Percentiles rank a stretch among this genome's conserved stretches.
Evolutionary conservation across 2,113 vertebrate species (phyloP).

Genomic region (Pantherophis guttatus): DNA sequence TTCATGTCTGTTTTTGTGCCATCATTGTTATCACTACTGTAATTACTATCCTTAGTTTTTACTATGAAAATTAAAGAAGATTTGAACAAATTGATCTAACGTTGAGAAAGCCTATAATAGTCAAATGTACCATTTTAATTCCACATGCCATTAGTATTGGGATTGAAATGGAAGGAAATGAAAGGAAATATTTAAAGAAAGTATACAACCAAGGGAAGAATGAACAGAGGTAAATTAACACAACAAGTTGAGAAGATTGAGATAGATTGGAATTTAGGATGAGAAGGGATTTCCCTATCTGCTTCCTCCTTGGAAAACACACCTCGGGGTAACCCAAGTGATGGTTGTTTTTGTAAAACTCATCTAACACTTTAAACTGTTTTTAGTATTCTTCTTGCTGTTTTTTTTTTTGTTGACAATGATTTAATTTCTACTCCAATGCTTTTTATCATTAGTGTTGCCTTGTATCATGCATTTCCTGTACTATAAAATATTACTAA

Average conservation of each 20-base stretch:
- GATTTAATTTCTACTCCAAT: background rate
- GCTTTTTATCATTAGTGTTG: background rate
- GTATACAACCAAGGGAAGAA: background rate
- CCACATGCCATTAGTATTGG: background rate
- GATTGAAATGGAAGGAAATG: background rate
- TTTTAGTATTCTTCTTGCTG: background rate
- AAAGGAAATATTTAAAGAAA: background rate
- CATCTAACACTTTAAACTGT: background rate
- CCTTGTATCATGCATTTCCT: background rate
- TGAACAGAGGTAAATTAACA: background rate
- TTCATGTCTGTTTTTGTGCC: background rate
- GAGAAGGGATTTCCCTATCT: background rate
- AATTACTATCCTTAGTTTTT: background rate
- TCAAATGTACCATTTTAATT: background rate
- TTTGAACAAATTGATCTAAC: background rate
- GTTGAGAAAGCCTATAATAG: background rate
- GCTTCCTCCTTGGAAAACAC: background rate
- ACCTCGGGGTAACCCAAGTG: background rate
- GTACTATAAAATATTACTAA: background rate
- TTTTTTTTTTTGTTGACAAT: background rate
- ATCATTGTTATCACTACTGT: background rate
- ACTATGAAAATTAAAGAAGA: background rate
- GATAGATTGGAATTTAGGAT: background rate
- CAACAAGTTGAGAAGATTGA: background rate
- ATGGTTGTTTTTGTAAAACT: background rate